phyloP scores from a whole-genome alignment of 2,113 vertebrate genomes.

The Ornithorhynchus anatinus region DNA sequence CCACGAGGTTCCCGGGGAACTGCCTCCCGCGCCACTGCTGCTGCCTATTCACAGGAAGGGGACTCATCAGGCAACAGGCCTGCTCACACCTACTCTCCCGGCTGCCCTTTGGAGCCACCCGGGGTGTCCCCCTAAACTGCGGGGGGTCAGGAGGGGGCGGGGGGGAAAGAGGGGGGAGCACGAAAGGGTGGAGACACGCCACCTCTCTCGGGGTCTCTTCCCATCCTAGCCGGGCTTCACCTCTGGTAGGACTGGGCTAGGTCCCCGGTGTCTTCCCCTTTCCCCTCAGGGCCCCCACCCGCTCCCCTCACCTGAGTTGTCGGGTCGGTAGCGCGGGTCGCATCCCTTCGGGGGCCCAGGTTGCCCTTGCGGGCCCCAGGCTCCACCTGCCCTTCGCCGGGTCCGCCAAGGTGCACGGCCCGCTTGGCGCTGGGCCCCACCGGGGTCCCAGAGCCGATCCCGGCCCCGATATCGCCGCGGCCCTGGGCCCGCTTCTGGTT shows the following conservation, averaged over 20 bases:
- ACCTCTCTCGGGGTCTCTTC: background rate
- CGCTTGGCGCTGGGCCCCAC: constrained; percentile 69
- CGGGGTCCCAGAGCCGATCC: constrained; percentile 66
- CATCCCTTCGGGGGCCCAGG: constrained; percentile 44
- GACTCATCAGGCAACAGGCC: too few species aligned
- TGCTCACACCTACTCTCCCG: too few species aligned
- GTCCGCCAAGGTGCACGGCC: constrained; percentile 67
- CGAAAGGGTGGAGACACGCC: background rate
- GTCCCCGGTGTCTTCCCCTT: background rate
- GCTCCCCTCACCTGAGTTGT: constrained; percentile 42
- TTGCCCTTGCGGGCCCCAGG: constrained; percentile 46
- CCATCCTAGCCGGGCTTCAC: constrained; percentile 13
- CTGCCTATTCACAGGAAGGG: constrained; percentile 26
- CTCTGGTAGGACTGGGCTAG: constrained; percentile 13
- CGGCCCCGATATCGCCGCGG: constrained; percentile 66
- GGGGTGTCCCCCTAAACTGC: background rate
- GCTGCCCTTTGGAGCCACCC: background rate
- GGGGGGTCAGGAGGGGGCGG: background rate
- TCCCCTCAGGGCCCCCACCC: background rate
- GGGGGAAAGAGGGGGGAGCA: background rate
- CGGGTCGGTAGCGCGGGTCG: constrained; percentile 20
- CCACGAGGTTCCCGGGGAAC: constrained; percentile 5
- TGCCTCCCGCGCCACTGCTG: constrained; percentile 5
- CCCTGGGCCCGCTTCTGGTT: constrained; percentile 78
- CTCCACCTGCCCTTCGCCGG: constrained; percentile 53